phyloP scores from a whole-genome alignment of 2,888 invertebrate species.

The Drosophila limbata region DNA sequence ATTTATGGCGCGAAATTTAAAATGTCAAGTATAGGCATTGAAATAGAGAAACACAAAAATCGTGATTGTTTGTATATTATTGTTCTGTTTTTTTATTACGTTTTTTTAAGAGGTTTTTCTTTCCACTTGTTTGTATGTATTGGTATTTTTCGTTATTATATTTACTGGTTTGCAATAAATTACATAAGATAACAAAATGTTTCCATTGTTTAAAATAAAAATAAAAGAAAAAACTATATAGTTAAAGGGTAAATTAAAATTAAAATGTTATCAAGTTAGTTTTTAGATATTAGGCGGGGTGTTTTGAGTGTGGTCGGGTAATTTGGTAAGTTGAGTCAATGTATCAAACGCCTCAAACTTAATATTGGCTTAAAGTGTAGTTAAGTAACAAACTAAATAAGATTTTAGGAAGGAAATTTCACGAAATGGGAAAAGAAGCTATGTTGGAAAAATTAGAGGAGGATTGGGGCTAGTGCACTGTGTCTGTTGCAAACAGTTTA shows the following conservation, averaged over 20 bases:
- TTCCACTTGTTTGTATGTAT: constrained; percentile 68
- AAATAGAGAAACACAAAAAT: background rate
- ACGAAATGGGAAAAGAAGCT: constrained; percentile 13
- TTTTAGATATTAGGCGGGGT: constrained; percentile 52
- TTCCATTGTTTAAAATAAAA: constrained; percentile 58
- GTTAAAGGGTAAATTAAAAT: constrained; percentile 66
- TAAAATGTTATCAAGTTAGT: constrained; percentile 67
- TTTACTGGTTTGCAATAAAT: constrained; percentile 77
- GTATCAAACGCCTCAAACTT: constrained; percentile 39
- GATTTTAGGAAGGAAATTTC: constrained; percentile 25
- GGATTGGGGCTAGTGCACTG: background rate
- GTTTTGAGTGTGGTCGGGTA: constrained; percentile 39
- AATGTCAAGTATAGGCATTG: background rate
- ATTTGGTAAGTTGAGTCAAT: constrained; percentile 47
- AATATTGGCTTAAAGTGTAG: constrained; percentile 55
- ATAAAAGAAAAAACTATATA: constrained; percentile 57
- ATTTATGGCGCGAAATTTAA: background rate
- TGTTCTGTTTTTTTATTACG: constrained; percentile 72
- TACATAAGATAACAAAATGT: constrained; percentile 68
- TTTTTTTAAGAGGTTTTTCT: constrained; percentile 57
- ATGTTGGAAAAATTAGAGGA: background rate
- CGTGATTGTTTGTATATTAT: constrained; percentile 65
- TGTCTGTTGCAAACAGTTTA: constrained; percentile 38
- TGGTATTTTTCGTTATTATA: constrained; percentile 66
- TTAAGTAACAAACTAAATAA: constrained; percentile 62